A percentile compares a stretch with the other conserved stretches of the same genome.
Conservation (phyloP, 2,797 vertebrate species). For the Loris lydekkerianus region DNA sequence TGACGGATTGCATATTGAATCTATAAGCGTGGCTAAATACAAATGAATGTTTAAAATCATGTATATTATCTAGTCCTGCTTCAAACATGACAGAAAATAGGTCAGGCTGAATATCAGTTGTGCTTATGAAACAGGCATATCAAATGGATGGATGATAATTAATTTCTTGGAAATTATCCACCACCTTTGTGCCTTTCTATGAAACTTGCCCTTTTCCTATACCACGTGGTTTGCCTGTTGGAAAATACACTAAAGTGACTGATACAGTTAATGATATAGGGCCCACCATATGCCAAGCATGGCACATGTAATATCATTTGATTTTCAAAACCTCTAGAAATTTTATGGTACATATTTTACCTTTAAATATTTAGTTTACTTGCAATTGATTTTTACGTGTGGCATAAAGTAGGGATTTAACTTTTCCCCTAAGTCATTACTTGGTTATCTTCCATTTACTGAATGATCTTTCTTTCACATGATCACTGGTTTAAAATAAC, state of each 20-base stretch:
- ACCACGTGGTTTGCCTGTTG: background rate
- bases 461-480: background rate
- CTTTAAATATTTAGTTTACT: slow-evolving; percentile 28
- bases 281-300: background rate
- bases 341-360: background rate
- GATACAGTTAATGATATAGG: background rate
- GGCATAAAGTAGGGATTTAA: background rate
- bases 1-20: slow-evolving; percentile 13
- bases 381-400: slow-evolving; percentile 19
- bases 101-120: background rate
- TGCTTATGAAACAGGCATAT: background rate
- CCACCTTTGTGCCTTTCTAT: background rate
- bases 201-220: background rate
- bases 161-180: background rate
- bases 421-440: background rate
- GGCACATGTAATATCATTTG: background rate
- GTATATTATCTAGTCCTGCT: background rate
- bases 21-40: background rate
- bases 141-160: background rate
- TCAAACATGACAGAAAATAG: background rate
- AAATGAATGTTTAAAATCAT: slow-evolving; percentile 11
- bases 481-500: background rate
- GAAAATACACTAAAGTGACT: background rate
- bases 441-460: background rate
- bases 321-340: background rate